Base-by-base conservation (phyloP, 2,113 vertebrate genomes). In the Mellivora capensis region DNA sequence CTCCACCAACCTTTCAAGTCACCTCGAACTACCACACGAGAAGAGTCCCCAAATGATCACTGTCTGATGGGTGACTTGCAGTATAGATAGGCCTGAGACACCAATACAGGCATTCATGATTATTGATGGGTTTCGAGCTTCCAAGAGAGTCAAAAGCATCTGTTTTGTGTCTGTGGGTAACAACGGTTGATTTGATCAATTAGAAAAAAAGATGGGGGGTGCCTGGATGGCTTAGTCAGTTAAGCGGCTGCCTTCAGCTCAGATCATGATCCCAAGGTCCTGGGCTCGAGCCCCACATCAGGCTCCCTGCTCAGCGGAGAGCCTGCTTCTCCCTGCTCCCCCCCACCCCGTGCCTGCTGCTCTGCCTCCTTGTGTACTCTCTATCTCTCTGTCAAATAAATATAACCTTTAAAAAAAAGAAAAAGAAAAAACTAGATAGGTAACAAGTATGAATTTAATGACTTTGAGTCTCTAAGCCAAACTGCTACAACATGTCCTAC, bases 391-490 rank as follows among this genome's bases (percentile, higher is more conserved):
- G 54, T 57, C 54, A 57, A 57, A 57, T 57, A 57, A 57, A 57
- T 57, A 57, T 3, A 57, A 57, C 20, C 57, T 57, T 57, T 21
- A 57, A 57, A 57, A 57, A 57, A 57, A 57, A 77, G 49, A 96
- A 91, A 91, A 54, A 77, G 49, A 96, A 92, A 91, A 54, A 72
- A 69, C 34, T 52, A 95, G 89, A 84, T 62, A 61, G 42, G 34
- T 90, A 94, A 67, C 80, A 57, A 84, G 34, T 74, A 72, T 81
- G 47, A 94, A 94, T 93, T 89, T 80, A 94, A 76, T 96, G 17
- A 94, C 49, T 90, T 93, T 82, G 59, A 17, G n/a, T 94, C 57
- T 29, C 85, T 96, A 94, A 96, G 49, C 49, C 39, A 94, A 91
- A 90, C 89, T 87, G 11, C 87, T 44, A 47, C 54, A 71, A 31